These are phyloP conservation scores for Meloe dianella DNA, from an alignment of 2,888 invertebrate species.

Conservation along the genomic window DNA sequence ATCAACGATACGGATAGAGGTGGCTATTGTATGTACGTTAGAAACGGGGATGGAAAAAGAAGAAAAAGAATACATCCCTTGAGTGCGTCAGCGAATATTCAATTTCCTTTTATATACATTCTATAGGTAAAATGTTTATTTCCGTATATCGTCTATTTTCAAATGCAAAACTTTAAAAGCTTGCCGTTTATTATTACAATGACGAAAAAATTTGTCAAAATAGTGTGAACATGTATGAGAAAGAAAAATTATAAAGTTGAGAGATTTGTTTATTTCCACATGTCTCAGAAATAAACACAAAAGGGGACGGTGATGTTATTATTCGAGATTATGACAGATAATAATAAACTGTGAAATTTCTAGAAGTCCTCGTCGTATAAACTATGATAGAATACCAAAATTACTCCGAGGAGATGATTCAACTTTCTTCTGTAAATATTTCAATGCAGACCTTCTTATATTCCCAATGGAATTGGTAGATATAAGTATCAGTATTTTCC, in stretches of 20 bases:
- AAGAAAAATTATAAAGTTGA: neutral
- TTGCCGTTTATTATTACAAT: neutral
- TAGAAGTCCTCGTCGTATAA: too few species aligned
- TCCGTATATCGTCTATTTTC: conserved; percentile 7
- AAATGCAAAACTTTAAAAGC: neutral
- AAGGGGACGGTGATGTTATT: too few species aligned
- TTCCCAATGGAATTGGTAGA: neutral
- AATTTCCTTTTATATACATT: conserved; percentile 10
- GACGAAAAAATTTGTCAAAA: neutral
- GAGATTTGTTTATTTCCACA: too few species aligned
- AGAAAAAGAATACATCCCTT: neutral
- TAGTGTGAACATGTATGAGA: neutral
- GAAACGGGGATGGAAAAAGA: neutral
- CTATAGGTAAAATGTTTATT: conserved; percentile 10
- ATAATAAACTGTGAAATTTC: too few species aligned
- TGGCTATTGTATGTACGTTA: neutral
- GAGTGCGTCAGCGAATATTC: conserved; percentile 16
- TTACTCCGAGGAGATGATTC: too few species aligned
- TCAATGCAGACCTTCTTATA: neutral
- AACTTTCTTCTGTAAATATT: too few species aligned
- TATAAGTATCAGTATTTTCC: too few species aligned
- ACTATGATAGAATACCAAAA: too few species aligned
- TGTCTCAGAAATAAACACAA: too few species aligned
- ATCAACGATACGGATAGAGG: conserved; percentile 5
- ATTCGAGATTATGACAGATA: too few species aligned